phyloP scores from a whole-genome alignment of 2,888 invertebrate genomes.

The Tolmerus cingulatus region DNA sequence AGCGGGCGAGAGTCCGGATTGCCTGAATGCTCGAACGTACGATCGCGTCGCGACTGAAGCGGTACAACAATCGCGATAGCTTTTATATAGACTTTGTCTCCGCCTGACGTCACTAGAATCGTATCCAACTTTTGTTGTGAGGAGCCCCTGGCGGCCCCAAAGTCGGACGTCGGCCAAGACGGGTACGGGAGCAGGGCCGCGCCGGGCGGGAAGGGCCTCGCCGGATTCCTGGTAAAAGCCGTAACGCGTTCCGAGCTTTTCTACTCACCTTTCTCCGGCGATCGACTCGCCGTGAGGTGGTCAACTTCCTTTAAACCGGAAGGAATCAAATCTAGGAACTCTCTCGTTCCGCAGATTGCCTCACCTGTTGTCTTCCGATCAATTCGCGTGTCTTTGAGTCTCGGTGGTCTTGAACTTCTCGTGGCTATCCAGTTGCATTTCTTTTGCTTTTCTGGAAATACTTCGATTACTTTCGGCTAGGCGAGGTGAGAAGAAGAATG shows the following conservation, averaged over 20 bases:
- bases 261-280: conserved; percentile 10
- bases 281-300: neutral
- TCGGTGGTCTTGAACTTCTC: conserved; percentile 3
- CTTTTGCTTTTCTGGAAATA: neutral
- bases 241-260: neutral
- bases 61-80: conserved; percentile 42
- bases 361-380: conserved; percentile 17
- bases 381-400: neutral
- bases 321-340: conserved; percentile 4
- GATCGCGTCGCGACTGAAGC: conserved; percentile 50
- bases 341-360: neutral
- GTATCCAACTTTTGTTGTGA: neutral
- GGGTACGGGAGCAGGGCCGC: neutral
- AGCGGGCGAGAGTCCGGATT: neutral
- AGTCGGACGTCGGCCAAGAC: neutral
- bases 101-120: conserved; percentile 28
- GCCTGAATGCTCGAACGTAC: conserved; percentile 41
- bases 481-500: neutral
- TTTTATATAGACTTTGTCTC: conserved; percentile 47
- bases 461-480: neutral
- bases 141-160: neutral
- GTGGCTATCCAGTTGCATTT: neutral
- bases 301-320: conserved; percentile 13
- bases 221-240: neutral
- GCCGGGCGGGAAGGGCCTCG: neutral